Conservation (phyloP, 2,113 vertebrate genomes). For the Romanogobio albipinnatus region DNA sequence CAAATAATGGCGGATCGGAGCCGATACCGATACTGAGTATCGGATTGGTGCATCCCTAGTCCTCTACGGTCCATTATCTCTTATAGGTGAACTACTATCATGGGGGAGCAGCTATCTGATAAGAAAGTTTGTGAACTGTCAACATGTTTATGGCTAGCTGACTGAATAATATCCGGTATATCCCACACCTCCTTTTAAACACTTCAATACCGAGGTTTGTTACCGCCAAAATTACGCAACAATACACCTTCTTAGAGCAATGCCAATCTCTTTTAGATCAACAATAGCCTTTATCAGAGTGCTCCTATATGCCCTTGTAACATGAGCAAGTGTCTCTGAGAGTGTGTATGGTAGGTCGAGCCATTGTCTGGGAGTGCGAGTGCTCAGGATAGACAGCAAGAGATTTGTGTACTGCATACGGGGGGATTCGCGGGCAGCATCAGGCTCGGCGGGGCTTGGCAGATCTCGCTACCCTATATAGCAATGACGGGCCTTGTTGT, state of each 20-base stretch:
- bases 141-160: neutral
- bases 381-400: slow-evolving; percentile 29
- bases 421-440: slow-evolving; percentile 57
- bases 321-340: slow-evolving; percentile 52
- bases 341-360: slow-evolving; percentile 41
- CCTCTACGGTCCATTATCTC: neutral
- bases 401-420: slow-evolving; percentile 71
- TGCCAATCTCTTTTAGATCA: neutral
- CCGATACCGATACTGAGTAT: no score
- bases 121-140: neutral
- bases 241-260: neutral
- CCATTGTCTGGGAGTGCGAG: slow-evolving; percentile 38
- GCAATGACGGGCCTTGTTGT: slow-evolving; percentile 77
- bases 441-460: slow-evolving; percentile 60
- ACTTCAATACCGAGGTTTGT: neutral
- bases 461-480: slow-evolving; percentile 82
- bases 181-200: no score
- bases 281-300: neutral
- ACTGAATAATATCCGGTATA: neutral
- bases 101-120: neutral
- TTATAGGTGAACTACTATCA: neutral
- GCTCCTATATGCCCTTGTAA: slow-evolving; percentile 21
- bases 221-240: neutral
- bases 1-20: no score
- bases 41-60: neutral